Conservation (phyloP, 1,140 invertebrate genomes). For the Manduca sexta region DNA sequence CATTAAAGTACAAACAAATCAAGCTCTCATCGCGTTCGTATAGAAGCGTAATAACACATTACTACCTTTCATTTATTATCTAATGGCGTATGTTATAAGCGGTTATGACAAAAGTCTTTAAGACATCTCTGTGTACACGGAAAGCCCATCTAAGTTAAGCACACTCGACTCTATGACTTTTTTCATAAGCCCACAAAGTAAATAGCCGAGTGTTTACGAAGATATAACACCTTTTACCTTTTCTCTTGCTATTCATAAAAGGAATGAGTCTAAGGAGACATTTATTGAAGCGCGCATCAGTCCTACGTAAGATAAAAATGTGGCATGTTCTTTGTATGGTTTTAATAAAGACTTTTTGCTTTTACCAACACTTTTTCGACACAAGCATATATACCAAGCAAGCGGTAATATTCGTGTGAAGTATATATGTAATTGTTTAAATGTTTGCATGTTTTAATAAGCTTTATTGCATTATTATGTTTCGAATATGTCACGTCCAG, state of each 20-base stretch:
- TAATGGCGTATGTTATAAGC: no score
- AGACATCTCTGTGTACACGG: background rate
- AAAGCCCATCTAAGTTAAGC: constrained; percentile 5
- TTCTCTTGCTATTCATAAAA: constrained; percentile 6
- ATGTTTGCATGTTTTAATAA: constrained; percentile 11
- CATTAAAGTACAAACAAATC: no score
- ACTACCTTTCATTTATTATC: no score
- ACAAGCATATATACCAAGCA: background rate
- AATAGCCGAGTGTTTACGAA: constrained; percentile 4
- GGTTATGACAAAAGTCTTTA: no score
- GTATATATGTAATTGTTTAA: constrained; percentile 1
- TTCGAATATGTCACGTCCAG: constrained; percentile 14
- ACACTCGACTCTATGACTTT: background rate
- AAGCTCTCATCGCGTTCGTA: no score
- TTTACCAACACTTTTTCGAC: background rate
- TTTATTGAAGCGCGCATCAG: constrained; percentile 4
- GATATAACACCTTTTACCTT: constrained; percentile 3
- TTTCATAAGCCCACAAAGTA: constrained; percentile 4
- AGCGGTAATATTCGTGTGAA: background rate
- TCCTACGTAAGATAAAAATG: background rate
- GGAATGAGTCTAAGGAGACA: background rate
- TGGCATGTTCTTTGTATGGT: background rate
- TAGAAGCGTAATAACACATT: no score
- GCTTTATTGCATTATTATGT: constrained; percentile 9
- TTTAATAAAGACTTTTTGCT: background rate